Percentiles rank a stretch among this genome's conserved stretches.
Evolutionary conservation across 2,797 vertebrate species (phyloP).

Genomic region (Pristis pectinata): DNA sequence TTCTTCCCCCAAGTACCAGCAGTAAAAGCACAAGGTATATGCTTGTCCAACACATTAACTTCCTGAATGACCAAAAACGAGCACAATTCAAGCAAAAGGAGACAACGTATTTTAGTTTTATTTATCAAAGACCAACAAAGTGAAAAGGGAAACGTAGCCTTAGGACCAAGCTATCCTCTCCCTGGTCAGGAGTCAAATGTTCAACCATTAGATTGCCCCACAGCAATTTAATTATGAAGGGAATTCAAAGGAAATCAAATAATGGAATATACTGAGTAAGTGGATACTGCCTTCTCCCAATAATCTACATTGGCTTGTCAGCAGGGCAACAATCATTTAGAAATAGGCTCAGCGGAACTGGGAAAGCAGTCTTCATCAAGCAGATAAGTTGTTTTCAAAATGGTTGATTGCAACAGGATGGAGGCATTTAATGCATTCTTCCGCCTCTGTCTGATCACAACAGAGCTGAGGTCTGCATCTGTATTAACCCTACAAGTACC

Average conservation of each 20-base stretch:
- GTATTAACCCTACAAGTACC: background rate
- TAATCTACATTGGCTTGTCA: slow-evolving; percentile 58
- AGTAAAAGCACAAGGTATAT: background rate
- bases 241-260: slow-evolving; percentile 9
- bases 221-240: slow-evolving; percentile 10
- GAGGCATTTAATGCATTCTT: slow-evolving; percentile 74
- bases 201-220: slow-evolving; percentile 21
- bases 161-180: background rate
- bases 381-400: slow-evolving; percentile 62
- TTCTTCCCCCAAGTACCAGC: background rate
- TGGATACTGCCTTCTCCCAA: slow-evolving; percentile 28
- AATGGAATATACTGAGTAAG: slow-evolving; percentile 14
- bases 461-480: slow-evolving; percentile 37
- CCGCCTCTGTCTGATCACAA: slow-evolving; percentile 63
- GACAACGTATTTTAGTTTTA: background rate
- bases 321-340: slow-evolving; percentile 79
- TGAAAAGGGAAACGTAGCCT: background rate
- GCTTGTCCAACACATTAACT: background rate
- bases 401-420: slow-evolving; percentile 81
- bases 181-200: slow-evolving; percentile 16
- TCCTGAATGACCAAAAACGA: background rate
- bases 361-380: slow-evolving; percentile 62
- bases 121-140: background rate
- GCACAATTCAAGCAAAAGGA: background rate
- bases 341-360: slow-evolving; percentile 60